Conservation (phyloP, 2,888 invertebrate species). For the Diarsia dahlii region DNA sequence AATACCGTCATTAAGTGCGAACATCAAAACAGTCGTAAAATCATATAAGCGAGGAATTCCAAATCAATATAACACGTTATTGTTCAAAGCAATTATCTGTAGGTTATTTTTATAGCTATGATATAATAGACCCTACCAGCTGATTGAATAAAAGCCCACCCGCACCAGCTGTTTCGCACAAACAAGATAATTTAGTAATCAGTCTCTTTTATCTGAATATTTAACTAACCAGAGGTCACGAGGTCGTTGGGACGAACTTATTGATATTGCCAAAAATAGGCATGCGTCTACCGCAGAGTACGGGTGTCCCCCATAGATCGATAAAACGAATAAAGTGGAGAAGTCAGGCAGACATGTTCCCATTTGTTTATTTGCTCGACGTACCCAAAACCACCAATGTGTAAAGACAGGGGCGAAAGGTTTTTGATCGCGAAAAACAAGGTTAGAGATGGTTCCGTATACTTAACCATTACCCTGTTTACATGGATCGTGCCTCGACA, state of each 20-base stretch:
- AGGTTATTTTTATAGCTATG: conserved; percentile 41
- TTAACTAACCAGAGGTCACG: conserved; percentile 26
- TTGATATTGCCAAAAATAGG: conserved; percentile 41
- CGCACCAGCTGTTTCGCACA: conserved; percentile 47
- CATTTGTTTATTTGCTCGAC: conserved; percentile 16
- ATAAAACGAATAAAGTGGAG: conserved; percentile 25
- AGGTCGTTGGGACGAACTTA: conserved; percentile 34
- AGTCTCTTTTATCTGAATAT: conserved; percentile 42
- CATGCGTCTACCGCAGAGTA: conserved; percentile 30
- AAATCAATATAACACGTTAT: conserved; percentile 50
- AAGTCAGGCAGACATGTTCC: conserved; percentile 6
- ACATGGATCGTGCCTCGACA: conserved; percentile 29
- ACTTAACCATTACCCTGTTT: conserved; percentile 18
- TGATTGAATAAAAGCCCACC: conserved; percentile 33
- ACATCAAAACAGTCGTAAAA: conserved; percentile 53
- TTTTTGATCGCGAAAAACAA: conserved; percentile 2
- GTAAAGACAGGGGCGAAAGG: neutral
- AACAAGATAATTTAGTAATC: conserved; percentile 21
- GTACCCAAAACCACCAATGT: conserved; percentile 7
- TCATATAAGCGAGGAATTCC: conserved; percentile 31
- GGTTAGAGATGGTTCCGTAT: conserved; percentile 10
- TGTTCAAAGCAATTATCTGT: conserved; percentile 40
- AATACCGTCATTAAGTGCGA: conserved; percentile 38
- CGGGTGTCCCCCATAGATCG: conserved; percentile 15
- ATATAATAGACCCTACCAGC: conserved; percentile 45